Evolutionary conservation across 1,140 invertebrate species (phyloP), one percentile per base, ranked within the genome.

Genomic region (Mercenaria mercenaria): DNA sequence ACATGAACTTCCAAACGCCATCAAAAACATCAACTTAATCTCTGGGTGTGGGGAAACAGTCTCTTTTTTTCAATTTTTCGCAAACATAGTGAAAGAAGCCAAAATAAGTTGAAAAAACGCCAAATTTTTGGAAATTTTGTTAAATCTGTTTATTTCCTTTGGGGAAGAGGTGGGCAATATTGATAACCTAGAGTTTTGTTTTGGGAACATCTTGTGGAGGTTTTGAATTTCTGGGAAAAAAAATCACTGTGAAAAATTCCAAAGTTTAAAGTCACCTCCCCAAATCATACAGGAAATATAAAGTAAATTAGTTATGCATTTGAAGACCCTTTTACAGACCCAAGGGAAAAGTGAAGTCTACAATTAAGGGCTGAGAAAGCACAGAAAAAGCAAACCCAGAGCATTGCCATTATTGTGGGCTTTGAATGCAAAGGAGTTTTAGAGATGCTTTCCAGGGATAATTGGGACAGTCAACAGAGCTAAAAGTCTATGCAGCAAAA

Each of bases 371-470:
- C 56, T 2, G 52, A 82, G 80, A 79, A 43, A 41, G 23, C 6
- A 79, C 41, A 41, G 76, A 79, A 29, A n/a, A 50, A 26, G 20
- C 37, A 6, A 47, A 79, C 41, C 34, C 43, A 15, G 34, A 79
- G n/a, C 76, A 79, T 79, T 50, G 76, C 76, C 6, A 52, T 79
- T 29, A n/a, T 52, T 34, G 26, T 29, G 0, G 8, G 47, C 4
- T 79, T 74, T 74, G 20, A 39, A 39, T 20, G 18, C 6, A 6
- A 74, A 2, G 59, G 59, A 50, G 64, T 20, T n/a, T 84, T 67
- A 23, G n/a, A 47, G 82, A 84, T 72, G 61, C 47, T 26, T 84
- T 84, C 67, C 8, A 2, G 67, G 82, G 18, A 26, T 84, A 3
- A 26, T 47, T 84, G 20, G 23, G 29, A n/a, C 34, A 34, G 8